Percentiles rank a stretch among this genome's conserved stretches.
phyloP scores from a whole-genome alignment of 2,113 vertebrate species.

The Cheilinus undulatus region DNA sequence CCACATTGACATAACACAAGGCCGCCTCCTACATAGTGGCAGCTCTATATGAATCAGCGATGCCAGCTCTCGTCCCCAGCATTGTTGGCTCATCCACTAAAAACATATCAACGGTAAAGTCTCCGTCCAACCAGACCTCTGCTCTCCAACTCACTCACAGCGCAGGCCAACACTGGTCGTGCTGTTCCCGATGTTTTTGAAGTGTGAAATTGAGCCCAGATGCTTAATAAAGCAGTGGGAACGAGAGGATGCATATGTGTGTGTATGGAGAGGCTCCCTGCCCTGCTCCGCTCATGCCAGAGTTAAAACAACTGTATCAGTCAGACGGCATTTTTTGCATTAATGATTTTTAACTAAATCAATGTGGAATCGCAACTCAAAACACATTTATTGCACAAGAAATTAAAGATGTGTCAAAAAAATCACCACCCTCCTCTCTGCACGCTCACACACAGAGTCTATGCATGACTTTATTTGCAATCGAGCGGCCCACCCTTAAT shows the following conservation, averaged over 20 bases:
- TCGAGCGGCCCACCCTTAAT: constrained; percentile 15
- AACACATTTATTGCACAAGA: constrained; percentile 18
- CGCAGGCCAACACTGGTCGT: constrained; percentile 52
- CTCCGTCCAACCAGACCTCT: constrained; percentile 29
- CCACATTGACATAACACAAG: background rate
- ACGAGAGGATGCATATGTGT: constrained; percentile 19
- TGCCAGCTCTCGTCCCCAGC: constrained; percentile 46
- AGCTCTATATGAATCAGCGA: background rate
- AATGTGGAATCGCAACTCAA: constrained; percentile 12
- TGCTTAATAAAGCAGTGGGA: constrained; percentile 70
- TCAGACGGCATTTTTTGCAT: constrained; percentile 34
- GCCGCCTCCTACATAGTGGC: constrained; percentile 12
- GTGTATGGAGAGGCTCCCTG: constrained; percentile 11
- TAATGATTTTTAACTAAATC: constrained; percentile 20
- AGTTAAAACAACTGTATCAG: constrained; percentile 35
- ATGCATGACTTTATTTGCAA: constrained; percentile 16
- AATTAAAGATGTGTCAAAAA: background rate
- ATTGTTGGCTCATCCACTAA: constrained; percentile 26
- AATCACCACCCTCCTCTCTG: background rate
- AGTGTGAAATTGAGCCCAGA: constrained; percentile 78
- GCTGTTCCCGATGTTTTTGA: constrained; percentile 66
- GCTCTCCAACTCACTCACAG: constrained; percentile 48
- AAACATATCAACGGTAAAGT: constrained; percentile 39
- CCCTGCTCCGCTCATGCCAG: constrained; percentile 12
- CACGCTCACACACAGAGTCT: background rate